Evolutionary conservation across 2,888 invertebrate genomes (phyloP), one percentile per base, ranked within the genome.

Genomic region (Polydrusus pterygomalis): DNA sequence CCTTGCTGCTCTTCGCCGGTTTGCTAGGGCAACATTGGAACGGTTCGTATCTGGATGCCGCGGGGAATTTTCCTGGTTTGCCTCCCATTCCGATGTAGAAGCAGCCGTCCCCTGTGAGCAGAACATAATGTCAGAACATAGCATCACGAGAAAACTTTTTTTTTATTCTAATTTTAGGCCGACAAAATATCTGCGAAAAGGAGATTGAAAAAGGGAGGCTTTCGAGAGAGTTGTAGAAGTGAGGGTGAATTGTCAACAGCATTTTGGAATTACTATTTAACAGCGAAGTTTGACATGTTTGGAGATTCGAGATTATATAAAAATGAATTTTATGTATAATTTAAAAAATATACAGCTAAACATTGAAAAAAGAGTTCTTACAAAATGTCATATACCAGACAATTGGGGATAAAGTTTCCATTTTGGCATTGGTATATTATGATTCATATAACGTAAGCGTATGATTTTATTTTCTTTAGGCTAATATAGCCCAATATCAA

Each of bases 71-170:
- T 89, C 90, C 91, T 45, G 78, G 78, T 91, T 94, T 94, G 90
- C 94, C 94, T 90, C 95, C 95, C 93, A 96, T 93, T 91, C 96
- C 96, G 92, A 96, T 95, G 95, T 95, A 95, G 95, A 96, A 96
- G 93, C 96, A 96, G 93, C 95, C 95, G 93, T 96, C 96, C 94
- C 96, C 96, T 96, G 95, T 94, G 93, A 80, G 80, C 80, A 95
- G 75, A 79, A 74, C 94, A 94, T 90, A 91, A 90, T 92, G 91
- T 92, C 91, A 92, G 93, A 92, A 74, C 62, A n/a, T 38, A 10
- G 34, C 11, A 18, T 17, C 58, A 60, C 58, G 58, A 18, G 38
- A 60, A 60, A 17, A 38, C 15, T 13, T 69, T 63, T 51, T 13
- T 69, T 63, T 51, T 65, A 47, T 11, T 51, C 40, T 51, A 18